phyloP scores from a whole-genome alignment of 2,797 vertebrate species.

The Potorous gilbertii region DNA sequence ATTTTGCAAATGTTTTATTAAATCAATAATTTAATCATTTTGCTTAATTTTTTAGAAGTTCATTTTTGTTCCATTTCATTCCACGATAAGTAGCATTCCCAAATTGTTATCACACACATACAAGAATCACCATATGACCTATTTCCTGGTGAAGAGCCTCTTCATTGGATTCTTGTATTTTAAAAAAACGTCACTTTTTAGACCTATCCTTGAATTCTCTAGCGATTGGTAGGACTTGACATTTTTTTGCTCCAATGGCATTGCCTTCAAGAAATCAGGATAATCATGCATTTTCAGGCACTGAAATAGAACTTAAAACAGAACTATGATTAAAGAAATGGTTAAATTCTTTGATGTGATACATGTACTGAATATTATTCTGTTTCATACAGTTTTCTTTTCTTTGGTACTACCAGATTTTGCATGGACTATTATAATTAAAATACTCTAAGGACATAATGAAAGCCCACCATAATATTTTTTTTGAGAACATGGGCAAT shows the following conservation, averaged over 20 bases:
- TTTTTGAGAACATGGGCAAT: not conserved
- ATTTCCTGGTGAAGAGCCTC: not conserved
- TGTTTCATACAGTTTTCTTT: not conserved
- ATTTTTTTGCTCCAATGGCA: not conserved
- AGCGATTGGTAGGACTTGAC: not conserved
- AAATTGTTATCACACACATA: not conserved
- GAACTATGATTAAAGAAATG: not conserved
- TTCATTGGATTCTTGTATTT: not conserved
- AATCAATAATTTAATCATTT: not conserved
- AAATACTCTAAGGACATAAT: not conserved
- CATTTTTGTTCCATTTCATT: not conserved
- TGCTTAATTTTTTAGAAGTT: not conserved
- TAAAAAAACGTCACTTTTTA: not conserved
- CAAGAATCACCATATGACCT: not conserved
- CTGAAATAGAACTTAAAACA: not conserved
- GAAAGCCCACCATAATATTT: not conserved
- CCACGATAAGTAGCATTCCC: not conserved
- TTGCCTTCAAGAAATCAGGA: not conserved
- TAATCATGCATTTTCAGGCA: not conserved
- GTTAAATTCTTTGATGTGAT: not conserved
- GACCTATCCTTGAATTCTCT: not conserved
- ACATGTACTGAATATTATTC: not conserved
- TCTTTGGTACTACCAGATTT: not conserved
- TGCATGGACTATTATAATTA: not conserved
- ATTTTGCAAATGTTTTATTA: not conserved